A percentile compares a stretch with the other conserved stretches of the same genome.
These are phyloP conservation scores for Drosophila atripex DNA, from an alignment of 2,888 invertebrate species.

Conservation along the genomic window DNA sequence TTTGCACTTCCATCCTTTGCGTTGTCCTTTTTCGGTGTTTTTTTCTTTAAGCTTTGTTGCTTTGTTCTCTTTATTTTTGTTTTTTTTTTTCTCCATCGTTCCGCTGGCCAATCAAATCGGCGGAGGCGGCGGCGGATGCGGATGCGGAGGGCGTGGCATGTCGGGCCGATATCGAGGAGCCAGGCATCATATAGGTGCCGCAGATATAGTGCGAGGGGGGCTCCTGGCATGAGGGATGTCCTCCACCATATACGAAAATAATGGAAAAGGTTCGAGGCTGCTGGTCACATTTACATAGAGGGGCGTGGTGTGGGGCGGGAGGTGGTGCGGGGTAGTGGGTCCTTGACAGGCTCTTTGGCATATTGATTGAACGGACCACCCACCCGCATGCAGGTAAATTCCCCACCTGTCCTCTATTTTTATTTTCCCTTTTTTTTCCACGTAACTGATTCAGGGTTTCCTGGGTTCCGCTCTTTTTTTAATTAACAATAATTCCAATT, in stretches of 20 bases:
- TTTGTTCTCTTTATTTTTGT: too few species aligned
- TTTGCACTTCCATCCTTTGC: constrained; percentile 4
- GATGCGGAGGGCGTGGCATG: constrained; percentile 65
- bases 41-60: constrained; percentile 2
- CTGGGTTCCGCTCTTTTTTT: constrained; percentile 24
- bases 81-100: not conserved
- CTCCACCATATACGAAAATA: constrained; percentile 13
- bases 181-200: constrained; percentile 33
- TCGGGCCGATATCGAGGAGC: constrained; percentile 34
- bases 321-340: not conserved
- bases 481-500: constrained; percentile 47
- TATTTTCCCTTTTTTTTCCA: too few species aligned
- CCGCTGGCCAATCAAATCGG: constrained; percentile 65
- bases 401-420: not conserved
- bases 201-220: constrained; percentile 14
- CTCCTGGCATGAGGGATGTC: not conserved
- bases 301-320: too few species aligned
- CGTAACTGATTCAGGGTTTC: too few species aligned
- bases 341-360: constrained; percentile 38
- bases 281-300: constrained; percentile 37
- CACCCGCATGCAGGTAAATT: constrained; percentile 34
- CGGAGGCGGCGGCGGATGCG: constrained; percentile 38
- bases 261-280: constrained; percentile 10
- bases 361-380: constrained; percentile 29
- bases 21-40: constrained; percentile 12